These are phyloP conservation scores for Varroa destructor DNA, from an alignment of 1,140 invertebrate species.

Conservation along the genomic window DNA sequence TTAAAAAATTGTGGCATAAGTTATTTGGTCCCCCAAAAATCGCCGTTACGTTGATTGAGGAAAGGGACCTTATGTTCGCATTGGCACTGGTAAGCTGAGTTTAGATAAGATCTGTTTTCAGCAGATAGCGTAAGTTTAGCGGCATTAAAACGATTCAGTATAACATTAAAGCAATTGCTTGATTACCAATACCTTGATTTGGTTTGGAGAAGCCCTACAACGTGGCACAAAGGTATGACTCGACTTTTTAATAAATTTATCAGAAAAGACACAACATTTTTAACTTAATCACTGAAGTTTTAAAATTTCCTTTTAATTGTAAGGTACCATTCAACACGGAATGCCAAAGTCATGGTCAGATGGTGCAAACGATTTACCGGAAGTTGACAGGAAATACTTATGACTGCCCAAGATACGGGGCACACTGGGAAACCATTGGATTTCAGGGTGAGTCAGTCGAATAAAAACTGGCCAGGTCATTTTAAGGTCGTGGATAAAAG, in stretches of 20 bases:
- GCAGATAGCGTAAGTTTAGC: no score
- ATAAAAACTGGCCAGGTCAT: no score
- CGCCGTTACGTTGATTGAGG: not conserved
- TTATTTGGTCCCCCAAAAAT: not conserved
- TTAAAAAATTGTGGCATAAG: slow-evolving; percentile 21
- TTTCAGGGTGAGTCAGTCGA: slow-evolving; percentile 44
- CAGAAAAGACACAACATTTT: not conserved
- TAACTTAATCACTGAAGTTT: not conserved
- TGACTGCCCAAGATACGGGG: slow-evolving; percentile 44
- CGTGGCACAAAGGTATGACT: no score
- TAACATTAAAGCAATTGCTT: no score
- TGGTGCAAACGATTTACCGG: slow-evolving; percentile 46
- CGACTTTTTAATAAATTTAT: no score
- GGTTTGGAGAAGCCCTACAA: no score
- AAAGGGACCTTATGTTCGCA: slow-evolving; percentile 15
- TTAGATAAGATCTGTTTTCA: no score
- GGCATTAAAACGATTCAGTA: no score
- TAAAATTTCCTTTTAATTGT: not conserved
- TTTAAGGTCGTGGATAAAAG: not conserved
- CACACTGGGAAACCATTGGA: slow-evolving; percentile 49
- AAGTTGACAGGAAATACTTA: slow-evolving; percentile 42
- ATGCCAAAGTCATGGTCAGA: slow-evolving; percentile 39
- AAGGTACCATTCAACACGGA: slow-evolving; percentile 15
- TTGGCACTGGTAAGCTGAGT: not conserved
- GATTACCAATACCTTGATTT: no score